These are phyloP conservation scores for Acleris literana DNA, from an alignment of 2,888 invertebrate genomes.

Conservation along the genomic window DNA sequence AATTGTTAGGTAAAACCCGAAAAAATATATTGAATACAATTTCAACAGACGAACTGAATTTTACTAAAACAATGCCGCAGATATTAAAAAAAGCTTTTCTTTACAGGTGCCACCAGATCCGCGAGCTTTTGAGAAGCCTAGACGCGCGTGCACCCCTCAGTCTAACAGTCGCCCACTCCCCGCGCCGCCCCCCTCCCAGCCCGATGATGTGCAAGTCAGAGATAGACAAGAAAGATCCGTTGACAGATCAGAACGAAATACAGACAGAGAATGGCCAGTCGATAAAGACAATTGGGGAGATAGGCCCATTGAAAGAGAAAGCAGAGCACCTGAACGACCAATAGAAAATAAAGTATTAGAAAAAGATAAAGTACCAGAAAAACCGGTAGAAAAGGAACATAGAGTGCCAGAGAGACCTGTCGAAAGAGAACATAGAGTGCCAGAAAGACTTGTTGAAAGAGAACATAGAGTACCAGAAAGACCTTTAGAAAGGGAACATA, in stretches of 20 bases:
- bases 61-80: neutral
- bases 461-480: constrained; percentile 38
- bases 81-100: neutral
- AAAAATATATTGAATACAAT: too few species aligned
- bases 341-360: constrained; percentile 5
- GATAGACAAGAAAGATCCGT: constrained; percentile 45
- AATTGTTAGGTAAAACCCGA: too few species aligned
- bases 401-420: constrained; percentile 23
- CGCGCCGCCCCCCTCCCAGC: constrained; percentile 63
- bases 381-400: constrained; percentile 12
- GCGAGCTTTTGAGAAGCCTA: constrained; percentile 75
- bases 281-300: neutral
- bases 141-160: constrained; percentile 74
- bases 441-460: constrained; percentile 38
- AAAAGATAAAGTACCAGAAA: constrained; percentile 8
- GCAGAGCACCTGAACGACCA: constrained; percentile 9
- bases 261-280: constrained; percentile 17
- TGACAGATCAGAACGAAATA: constrained; percentile 9
- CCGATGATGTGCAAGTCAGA: constrained; percentile 44
- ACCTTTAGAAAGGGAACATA: constrained; percentile 9
- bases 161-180: constrained; percentile 74
- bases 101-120: constrained; percentile 76
- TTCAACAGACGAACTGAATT: too few species aligned
- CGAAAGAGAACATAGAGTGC: constrained; percentile 29
- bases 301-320: constrained; percentile 12